phyloP scores from a whole-genome alignment of 2,888 invertebrate genomes.

The Matsumyia berberina region DNA sequence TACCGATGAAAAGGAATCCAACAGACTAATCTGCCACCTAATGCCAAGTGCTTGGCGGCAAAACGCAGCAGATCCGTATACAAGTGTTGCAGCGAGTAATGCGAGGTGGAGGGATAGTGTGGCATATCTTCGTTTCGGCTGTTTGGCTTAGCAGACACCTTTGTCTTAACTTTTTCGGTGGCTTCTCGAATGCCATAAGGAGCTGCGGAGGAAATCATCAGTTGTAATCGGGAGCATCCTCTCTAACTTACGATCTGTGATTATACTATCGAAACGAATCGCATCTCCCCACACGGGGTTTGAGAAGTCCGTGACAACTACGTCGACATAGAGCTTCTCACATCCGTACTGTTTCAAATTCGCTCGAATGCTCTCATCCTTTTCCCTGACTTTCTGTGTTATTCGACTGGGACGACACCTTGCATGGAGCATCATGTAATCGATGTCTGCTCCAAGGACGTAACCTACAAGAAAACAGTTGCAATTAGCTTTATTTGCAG shows the following conservation, averaged over 20 bases:
- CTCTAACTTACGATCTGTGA: constrained; percentile 94
- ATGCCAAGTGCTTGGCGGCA: constrained; percentile 90
- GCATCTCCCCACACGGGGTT: constrained; percentile 90
- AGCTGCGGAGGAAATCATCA: constrained; percentile 86
- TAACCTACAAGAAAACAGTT: constrained; percentile 82
- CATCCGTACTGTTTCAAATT: constrained; percentile 96
- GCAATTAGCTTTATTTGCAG: background rate
- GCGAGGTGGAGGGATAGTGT: constrained; percentile 93
- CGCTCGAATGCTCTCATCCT: constrained; percentile 93
- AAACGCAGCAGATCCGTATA: constrained; percentile 94
- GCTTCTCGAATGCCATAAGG: constrained; percentile 99
- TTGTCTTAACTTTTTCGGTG: constrained; percentile 89
- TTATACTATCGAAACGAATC: constrained; percentile 93
- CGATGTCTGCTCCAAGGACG: constrained; percentile 96
- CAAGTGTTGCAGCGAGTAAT: constrained; percentile 92
- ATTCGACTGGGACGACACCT: constrained; percentile 92
- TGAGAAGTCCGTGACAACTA: constrained; percentile 96
- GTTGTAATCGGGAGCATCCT: background rate
- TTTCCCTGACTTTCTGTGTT: constrained; percentile 90
- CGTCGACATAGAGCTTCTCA: constrained; percentile 91
- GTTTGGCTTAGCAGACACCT: constrained; percentile 84
- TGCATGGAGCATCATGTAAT: constrained; percentile 96
- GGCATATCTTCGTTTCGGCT: constrained; percentile 87
- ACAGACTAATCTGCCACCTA: constrained; percentile 94
- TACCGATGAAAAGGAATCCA: constrained; percentile 97